Evolutionary conservation across 2,888 invertebrate genomes (phyloP).

Genomic region (Oscheius sp.): DNA sequence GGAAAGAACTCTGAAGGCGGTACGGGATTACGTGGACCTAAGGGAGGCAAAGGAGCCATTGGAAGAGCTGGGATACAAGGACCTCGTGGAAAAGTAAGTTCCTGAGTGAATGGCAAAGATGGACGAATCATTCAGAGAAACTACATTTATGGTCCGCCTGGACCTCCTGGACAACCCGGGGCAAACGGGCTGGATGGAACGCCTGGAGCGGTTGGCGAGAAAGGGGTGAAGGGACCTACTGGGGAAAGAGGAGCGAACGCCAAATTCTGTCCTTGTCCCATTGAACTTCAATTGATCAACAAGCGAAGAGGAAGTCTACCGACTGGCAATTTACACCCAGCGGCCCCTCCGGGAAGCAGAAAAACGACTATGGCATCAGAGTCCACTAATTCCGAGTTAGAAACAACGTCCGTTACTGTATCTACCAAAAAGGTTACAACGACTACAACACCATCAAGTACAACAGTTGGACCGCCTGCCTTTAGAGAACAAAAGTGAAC

Average conservation of each 20-base stretch:
- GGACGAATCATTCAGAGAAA: constrained; percentile 46
- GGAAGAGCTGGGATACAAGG: constrained; percentile 57
- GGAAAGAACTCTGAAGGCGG: constrained; percentile 57
- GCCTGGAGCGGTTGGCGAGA: constrained; percentile 62
- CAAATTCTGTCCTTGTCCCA: constrained; percentile 70
- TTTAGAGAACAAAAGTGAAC: neutral
- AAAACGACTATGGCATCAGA: constrained; percentile 6
- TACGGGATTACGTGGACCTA: constrained; percentile 54
- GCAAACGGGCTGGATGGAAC: constrained; percentile 70
- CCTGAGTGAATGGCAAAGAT: neutral
- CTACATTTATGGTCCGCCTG: constrained; percentile 70
- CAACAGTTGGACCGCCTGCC: constrained; percentile 18
- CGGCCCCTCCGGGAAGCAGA: constrained; percentile 34
- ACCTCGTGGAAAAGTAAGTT: constrained; percentile 51
- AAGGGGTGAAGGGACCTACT: constrained; percentile 53
- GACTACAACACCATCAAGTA: neutral
- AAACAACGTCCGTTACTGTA: neutral
- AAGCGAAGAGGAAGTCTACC: constrained; percentile 23
- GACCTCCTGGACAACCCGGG: constrained; percentile 67
- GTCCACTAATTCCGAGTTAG: constrained; percentile 7
- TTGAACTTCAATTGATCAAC: constrained; percentile 55
- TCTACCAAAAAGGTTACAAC: neutral
- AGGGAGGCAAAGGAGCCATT: constrained; percentile 55
- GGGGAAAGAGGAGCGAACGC: constrained; percentile 70
- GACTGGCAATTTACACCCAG: constrained; percentile 12